Evolutionary conservation across 2,113 vertebrate genomes (phyloP).

Genomic region (Elephantulus edwardii): DNA sequence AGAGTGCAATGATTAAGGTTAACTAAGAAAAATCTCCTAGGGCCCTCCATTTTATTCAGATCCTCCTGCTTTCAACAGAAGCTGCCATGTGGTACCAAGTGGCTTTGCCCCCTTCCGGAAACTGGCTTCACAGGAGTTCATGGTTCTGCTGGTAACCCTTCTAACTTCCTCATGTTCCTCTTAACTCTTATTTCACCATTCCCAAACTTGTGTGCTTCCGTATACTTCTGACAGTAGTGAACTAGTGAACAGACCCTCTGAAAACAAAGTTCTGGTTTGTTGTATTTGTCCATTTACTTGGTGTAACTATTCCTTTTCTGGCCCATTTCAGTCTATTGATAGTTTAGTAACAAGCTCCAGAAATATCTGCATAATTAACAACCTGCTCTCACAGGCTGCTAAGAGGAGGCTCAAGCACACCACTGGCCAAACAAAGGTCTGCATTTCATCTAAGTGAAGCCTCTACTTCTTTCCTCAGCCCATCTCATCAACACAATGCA

Average conservation of each 20-base stretch:
- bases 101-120: background rate
- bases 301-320: background rate
- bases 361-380: slow-evolving; percentile 38
- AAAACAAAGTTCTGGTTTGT: slow-evolving; percentile 4
- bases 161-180: background rate
- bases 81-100: background rate
- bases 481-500: background rate
- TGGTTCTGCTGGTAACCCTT: background rate
- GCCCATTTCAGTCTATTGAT: background rate
- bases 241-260: background rate
- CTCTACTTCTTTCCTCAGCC: background rate
- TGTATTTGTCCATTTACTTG: background rate
- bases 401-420: background rate
- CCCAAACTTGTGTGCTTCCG: background rate
- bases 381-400: background rate
- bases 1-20: background rate
- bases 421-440: background rate
- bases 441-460: background rate
- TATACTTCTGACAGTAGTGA: background rate
- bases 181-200: background rate
- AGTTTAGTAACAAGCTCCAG: slow-evolving; percentile 2
- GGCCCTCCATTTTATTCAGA: background rate
- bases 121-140: background rate
- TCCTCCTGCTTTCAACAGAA: background rate
- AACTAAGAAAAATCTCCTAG: background rate